These are phyloP conservation scores for Myripristis murdjan DNA, from an alignment of 2,797 vertebrate genomes.

Conservation along the genomic window DNA sequence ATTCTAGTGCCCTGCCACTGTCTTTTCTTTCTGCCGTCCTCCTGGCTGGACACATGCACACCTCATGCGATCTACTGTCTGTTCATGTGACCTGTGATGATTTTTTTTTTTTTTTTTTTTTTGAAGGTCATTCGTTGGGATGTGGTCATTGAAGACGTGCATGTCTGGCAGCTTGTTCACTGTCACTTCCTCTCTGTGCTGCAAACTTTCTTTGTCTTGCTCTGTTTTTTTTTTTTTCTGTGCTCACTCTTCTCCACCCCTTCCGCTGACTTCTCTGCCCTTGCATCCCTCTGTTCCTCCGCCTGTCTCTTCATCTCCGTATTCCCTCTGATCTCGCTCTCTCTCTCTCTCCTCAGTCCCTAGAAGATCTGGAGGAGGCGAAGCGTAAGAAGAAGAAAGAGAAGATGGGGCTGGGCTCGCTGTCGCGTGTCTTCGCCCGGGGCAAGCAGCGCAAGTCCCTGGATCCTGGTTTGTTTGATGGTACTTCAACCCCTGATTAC, in stretches of 20 bases:
- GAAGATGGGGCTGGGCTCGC: slow-evolving; percentile 97
- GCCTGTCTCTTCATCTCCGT: slow-evolving; percentile 31
- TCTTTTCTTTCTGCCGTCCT: slow-evolving; percentile 41
- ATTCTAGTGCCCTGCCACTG: slow-evolving; percentile 45
- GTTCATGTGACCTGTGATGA: slow-evolving; percentile 20
- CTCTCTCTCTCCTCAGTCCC: slow-evolving; percentile 86
- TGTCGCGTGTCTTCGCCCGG: slow-evolving; percentile 97
- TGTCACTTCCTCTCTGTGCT: slow-evolving; percentile 48
- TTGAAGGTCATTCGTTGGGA: slow-evolving; percentile 23
- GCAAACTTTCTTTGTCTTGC: slow-evolving; percentile 39
- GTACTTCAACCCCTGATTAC: slow-evolving; percentile 96
- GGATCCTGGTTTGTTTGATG: slow-evolving; percentile 97
- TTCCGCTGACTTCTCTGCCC: slow-evolving; percentile 43
- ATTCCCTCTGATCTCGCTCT: slow-evolving; percentile 25
- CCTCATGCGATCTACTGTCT: slow-evolving; percentile 48
- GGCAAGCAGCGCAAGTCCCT: slow-evolving; percentile 98
- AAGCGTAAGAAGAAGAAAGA: slow-evolving; percentile 99
- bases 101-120: slow-evolving; percentile 36
- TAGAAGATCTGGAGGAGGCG: slow-evolving; percentile 99
- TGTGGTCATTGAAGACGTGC: slow-evolving; percentile 49
- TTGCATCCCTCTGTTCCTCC: slow-evolving; percentile 37
- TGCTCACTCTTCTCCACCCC: slow-evolving; percentile 24
- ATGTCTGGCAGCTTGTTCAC: slow-evolving; percentile 66
- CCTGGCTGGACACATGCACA: slow-evolving; percentile 67
- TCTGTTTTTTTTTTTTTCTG: too few species aligned